Conservation (phyloP, 1,140 invertebrate species). For the Lycorma delicatula region DNA sequence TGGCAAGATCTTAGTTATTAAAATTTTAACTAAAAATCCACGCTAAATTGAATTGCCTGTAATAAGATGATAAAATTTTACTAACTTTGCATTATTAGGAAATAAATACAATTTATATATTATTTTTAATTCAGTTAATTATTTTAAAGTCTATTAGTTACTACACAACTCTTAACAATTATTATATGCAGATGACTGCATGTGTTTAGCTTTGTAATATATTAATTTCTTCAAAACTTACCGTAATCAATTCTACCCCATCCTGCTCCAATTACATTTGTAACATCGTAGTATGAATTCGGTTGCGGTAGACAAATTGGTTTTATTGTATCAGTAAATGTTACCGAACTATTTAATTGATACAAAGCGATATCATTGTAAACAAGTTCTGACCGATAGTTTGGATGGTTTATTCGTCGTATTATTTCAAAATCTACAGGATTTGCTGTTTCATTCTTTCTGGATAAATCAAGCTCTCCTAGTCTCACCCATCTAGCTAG, state of each 20-base stretch:
- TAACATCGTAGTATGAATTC: too few species aligned
- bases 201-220: too few species aligned
- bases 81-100: too few species aligned
- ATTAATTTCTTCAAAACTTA: constrained; percentile 7
- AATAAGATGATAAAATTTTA: too few species aligned
- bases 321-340: constrained; percentile 34
- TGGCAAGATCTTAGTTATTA: too few species aligned
- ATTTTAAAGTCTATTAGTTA: too few species aligned
- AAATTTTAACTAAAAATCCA: too few species aligned
- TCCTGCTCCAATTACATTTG: constrained; percentile 41
- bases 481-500: constrained; percentile 24
- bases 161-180: too few species aligned
- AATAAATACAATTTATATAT: too few species aligned
- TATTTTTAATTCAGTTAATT: too few species aligned
- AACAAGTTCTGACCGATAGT: constrained; percentile 35
- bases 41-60: too few species aligned
- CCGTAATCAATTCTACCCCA: constrained; percentile 38
- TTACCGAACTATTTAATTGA: constrained; percentile 35
- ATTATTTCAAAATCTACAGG: constrained; percentile 31
- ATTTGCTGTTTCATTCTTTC: constrained; percentile 22
- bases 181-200: neutral
- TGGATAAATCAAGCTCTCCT: constrained; percentile 29
- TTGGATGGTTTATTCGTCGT: constrained; percentile 39
- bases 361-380: constrained; percentile 56
- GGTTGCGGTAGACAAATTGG: constrained; percentile 39